Percentiles rank a stretch among this genome's conserved stretches.
These are phyloP conservation scores for Moxostoma hubbsi DNA, from an alignment of 2,797 vertebrate genomes.

Conservation along the genomic window DNA sequence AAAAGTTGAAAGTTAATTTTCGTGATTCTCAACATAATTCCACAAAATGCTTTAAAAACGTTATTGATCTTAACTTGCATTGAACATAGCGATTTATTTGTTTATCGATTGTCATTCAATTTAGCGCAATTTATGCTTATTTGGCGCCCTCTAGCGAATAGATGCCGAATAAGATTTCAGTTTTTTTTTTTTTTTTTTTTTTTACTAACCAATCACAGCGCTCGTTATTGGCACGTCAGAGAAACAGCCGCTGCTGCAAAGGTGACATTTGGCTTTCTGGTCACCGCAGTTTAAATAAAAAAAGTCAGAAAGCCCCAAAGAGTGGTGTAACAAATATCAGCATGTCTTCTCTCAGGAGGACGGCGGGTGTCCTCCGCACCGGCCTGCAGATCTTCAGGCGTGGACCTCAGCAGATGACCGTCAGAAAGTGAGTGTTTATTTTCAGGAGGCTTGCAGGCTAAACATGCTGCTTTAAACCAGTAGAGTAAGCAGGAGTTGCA, in stretches of 20 bases:
- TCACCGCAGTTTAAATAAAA: background rate
- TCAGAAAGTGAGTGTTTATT: constrained; percentile 72
- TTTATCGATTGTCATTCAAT: too few species aligned
- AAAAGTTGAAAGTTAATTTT: too few species aligned
- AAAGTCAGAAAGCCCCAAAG: background rate
- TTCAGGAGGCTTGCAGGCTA: background rate
- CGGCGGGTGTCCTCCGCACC: constrained; percentile 66
- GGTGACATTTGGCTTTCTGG: constrained; percentile 71
- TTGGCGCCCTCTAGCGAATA: constrained; percentile 70
- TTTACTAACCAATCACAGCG: constrained; percentile 65
- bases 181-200: background rate
- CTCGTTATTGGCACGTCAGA: constrained; percentile 60
- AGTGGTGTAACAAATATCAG: background rate
- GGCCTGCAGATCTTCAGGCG: constrained; percentile 67
- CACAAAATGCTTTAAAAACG: too few species aligned
- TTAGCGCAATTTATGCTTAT: too few species aligned
- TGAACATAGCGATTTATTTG: too few species aligned
- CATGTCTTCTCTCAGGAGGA: constrained; percentile 78
- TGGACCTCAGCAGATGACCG: constrained; percentile 59
- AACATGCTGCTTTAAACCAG: background rate
- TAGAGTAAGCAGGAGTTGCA: too few species aligned
- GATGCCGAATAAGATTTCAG: background rate
- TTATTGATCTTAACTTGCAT: too few species aligned
- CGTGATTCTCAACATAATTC: too few species aligned
- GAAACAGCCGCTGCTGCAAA: constrained; percentile 58